Percentiles rank a stretch among this genome's conserved stretches.
Conservation (phyloP, 2,888 invertebrate genomes). For the Carpatolechia fugitivella region DNA sequence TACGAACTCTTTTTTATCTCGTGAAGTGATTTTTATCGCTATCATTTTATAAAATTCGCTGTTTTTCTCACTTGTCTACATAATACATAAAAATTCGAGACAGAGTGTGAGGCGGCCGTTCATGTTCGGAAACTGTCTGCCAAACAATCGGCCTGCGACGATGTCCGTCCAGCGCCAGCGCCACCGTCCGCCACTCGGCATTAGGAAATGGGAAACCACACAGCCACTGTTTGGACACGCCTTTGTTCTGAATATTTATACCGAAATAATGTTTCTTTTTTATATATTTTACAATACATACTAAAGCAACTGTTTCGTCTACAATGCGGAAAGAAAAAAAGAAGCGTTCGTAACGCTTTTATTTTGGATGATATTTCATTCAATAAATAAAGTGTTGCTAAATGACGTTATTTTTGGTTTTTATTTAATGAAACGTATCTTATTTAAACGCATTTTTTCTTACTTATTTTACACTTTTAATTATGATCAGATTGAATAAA, state of each 20-base stretch:
- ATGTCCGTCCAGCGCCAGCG: slow-evolving; percentile 36
- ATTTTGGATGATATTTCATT: too few relatives aligned
- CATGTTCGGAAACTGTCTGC: slow-evolving; percentile 20
- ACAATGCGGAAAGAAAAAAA: background rate
- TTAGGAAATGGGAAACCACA: slow-evolving; percentile 40
- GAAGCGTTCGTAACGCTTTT: too few relatives aligned
- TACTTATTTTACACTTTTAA: too few relatives aligned
- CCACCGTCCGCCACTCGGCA: slow-evolving; percentile 21
- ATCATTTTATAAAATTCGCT: too few relatives aligned
- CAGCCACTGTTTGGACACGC: slow-evolving; percentile 26
- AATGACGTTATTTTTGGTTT: too few relatives aligned
- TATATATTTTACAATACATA: background rate
- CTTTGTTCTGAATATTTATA: slow-evolving; percentile 21
- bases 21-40: too few relatives aligned
- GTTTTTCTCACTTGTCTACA: too few relatives aligned
- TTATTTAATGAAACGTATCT: too few relatives aligned
- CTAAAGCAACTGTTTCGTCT: background rate
- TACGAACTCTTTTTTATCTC: too few relatives aligned
- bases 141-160: slow-evolving; percentile 43
- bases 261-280: background rate
- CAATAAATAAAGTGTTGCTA: too few relatives aligned
- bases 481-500: too few relatives aligned
- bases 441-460: too few relatives aligned
- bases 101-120: slow-evolving; percentile 7
- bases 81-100: background rate